Evolutionary conservation across 2,888 invertebrate genomes (phyloP).

Genomic region (Drosophila silvestris): DNA sequence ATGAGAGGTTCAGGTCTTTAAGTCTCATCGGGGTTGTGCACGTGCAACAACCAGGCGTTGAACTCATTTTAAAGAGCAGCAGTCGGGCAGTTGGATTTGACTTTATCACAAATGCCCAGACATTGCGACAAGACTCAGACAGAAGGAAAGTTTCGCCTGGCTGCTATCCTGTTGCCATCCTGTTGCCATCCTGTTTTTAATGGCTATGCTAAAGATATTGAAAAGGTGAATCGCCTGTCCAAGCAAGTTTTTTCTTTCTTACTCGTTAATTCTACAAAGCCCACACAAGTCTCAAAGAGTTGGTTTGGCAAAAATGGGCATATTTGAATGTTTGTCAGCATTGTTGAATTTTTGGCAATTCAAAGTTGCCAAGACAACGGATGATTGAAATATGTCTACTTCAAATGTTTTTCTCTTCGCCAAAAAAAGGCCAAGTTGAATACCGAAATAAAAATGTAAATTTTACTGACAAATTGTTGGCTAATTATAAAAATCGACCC

Average conservation of each 20-base stretch:
- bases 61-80: slow-evolving; percentile 48
- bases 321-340: slow-evolving; percentile 24
- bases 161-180: slow-evolving; percentile 7
- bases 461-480: neutral
- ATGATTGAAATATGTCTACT: neutral
- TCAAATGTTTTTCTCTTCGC: neutral
- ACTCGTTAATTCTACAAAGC: neutral
- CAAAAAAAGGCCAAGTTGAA: neutral
- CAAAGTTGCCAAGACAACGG: slow-evolving; percentile 33
- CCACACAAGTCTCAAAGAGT: slow-evolving; percentile 23
- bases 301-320: slow-evolving; percentile 23
- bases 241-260: neutral
- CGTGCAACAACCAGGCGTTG: slow-evolving; percentile 51
- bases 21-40: slow-evolving; percentile 38
- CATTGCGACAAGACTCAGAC: slow-evolving; percentile 27
- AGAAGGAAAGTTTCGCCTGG: slow-evolving; percentile 20
- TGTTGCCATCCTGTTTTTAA: slow-evolving; percentile 31
- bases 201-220: slow-evolving; percentile 23
- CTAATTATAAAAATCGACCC: neutral
- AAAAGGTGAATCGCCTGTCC: slow-evolving; percentile 44
- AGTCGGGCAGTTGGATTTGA: slow-evolving; percentile 22
- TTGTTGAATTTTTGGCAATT: slow-evolving; percentile 50
- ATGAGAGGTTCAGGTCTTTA: slow-evolving; percentile 6
- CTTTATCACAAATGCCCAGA: slow-evolving; percentile 46
- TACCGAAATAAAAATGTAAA: neutral